Base-by-base conservation (phyloP, 2,888 invertebrate genomes). In the Gibbula magus region DNA sequence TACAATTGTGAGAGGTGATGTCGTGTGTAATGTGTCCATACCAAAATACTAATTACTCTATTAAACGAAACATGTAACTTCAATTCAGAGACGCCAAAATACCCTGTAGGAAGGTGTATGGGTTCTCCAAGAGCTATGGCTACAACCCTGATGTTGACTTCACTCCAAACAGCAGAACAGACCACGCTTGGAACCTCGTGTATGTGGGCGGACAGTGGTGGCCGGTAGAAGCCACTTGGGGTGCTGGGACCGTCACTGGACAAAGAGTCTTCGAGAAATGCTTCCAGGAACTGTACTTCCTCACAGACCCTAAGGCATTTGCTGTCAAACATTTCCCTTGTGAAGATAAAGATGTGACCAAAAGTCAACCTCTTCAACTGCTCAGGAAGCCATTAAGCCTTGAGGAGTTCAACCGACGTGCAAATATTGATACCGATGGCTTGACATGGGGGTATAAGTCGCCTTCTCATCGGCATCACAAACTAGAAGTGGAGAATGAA, bases 231-330 rank as follows among this genome's bases (percentile, higher is more conserved):
- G 81, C 82, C 79, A 85, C 86, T 16, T 83, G 82, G 82, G 85
- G 85, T 29, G 81, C 85, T 5, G 86, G 85, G 22, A 79, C 76
- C 75, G 79, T 85, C 29, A 81, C 82, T 32, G 75, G 39, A 25
- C 25, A 54, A 16, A 61, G 20, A n/a, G 16, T 51, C 13, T 81
- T 81, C 53, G 18, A 79, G 35, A 51, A 70, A 3, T 16, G 85
- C 8, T 86, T 84, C 32, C 86, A 86, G 52, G 90, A 90, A n/a
- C 85, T 86, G 75, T 89, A 86, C 82, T 90, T 90, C 81, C 79
- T 89, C 32, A 88, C 88, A 0, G 88, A 89, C 39, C 89, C 90
- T 0, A 86, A 88, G 61, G 79, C 81, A 18, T 87, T 88, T 52
- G 81, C 85, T 13, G 83, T 84, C 32, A 83, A 84, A 25, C 89